Evolutionary conservation across 2,113 vertebrate genomes (phyloP).

Genomic region (Psittacula cyanocephala): DNA sequence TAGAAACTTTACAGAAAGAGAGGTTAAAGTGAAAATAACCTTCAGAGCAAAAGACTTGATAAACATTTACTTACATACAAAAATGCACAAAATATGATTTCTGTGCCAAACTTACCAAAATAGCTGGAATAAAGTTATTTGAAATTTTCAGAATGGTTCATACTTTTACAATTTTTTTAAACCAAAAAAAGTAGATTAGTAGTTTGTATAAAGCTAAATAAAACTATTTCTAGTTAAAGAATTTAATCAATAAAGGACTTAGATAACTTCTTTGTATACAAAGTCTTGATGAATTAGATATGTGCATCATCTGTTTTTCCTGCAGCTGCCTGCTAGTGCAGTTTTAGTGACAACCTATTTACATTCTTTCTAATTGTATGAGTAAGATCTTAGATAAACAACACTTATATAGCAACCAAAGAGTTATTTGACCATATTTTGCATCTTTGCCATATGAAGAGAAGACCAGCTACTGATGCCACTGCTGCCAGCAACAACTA

Average conservation of each 20-base stretch:
- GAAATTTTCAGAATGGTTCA: neutral
- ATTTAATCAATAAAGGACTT: neutral
- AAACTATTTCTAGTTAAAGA: neutral
- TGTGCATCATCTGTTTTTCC: conserved; percentile 4
- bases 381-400: conserved; percentile 11
- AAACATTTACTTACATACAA: neutral
- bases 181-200: neutral
- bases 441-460: neutral
- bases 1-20: neutral
- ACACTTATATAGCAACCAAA: neutral
- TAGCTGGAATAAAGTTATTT: neutral
- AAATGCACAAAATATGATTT: neutral
- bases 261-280: neutral
- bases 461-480: neutral
- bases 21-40: neutral
- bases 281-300: conserved; percentile 5
- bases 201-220: neutral
- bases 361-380: neutral
- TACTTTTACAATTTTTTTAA: neutral
- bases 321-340: neutral
- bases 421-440: conserved; percentile 30
- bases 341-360: conserved; percentile 20
- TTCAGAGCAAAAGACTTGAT: neutral
- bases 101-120: neutral
- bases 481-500: neutral